phyloP scores from a whole-genome alignment of 2,113 vertebrate species.

The Ifrita kowaldi region DNA sequence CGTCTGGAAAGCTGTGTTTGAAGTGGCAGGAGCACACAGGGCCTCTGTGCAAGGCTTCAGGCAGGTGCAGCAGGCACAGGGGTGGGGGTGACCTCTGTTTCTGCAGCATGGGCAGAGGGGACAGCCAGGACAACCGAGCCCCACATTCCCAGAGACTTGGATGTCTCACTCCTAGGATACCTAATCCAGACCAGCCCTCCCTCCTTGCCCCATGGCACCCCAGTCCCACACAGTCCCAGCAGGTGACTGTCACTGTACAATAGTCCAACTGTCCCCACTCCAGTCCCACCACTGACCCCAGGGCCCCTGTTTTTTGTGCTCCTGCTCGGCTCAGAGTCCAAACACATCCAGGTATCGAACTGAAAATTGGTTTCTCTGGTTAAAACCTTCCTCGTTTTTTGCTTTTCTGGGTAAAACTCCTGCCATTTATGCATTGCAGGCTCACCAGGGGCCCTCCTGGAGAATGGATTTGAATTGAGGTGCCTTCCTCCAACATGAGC shows the following conservation, averaged over 20 bases:
- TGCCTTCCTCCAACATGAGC: background rate
- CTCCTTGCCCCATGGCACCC: background rate
- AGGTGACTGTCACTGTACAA: background rate
- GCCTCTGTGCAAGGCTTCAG: background rate
- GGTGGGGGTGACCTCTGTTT: background rate
- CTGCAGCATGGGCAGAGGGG: background rate
- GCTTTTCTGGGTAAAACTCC: background rate
- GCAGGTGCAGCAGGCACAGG: rapidly evolving
- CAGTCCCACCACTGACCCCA: background rate
- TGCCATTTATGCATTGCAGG: background rate
- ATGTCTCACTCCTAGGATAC: background rate
- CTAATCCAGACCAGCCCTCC: background rate
- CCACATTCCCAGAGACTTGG: background rate
- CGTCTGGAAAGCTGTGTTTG: background rate
- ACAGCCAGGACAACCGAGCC: background rate
- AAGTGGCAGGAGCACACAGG: background rate
- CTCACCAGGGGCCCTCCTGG: background rate
- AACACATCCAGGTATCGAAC: background rate
- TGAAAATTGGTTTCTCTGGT: background rate
- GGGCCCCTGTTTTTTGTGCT: background rate
- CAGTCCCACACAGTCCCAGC: background rate
- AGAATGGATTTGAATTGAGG: background rate
- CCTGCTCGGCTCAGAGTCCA: background rate
- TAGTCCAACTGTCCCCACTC: background rate
- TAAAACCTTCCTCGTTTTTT: background rate